Percentiles rank a stretch among this genome's conserved stretches.
phyloP scores from a whole-genome alignment of 2,113 vertebrate genomes.

The Oryzias melastigma region DNA sequence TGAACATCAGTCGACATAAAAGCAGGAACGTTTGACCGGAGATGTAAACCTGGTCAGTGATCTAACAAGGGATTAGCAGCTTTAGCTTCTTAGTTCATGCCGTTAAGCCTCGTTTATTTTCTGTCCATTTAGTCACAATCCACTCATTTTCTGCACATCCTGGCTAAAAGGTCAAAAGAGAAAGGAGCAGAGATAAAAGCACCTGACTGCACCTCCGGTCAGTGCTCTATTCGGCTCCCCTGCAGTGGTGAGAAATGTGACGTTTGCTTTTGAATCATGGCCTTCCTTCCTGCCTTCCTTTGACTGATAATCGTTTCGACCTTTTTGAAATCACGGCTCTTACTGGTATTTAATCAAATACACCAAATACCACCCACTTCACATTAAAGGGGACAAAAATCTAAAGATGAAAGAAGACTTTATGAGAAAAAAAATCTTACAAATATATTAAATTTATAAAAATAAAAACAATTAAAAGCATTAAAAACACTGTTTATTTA shows the following conservation, averaged over 20 bases:
- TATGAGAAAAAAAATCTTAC: too few species aligned
- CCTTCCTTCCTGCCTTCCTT: constrained; percentile 14
- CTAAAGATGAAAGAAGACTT: too few species aligned
- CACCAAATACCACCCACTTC: constrained; percentile 53
- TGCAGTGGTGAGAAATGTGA: constrained; percentile 35
- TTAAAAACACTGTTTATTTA: too few species aligned
- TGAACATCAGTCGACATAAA: too few species aligned
- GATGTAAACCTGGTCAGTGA: too few species aligned
- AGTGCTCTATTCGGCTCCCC: constrained; percentile 24
- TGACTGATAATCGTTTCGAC: constrained; percentile 46
- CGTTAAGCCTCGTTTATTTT: constrained; percentile 11
- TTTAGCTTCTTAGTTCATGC: constrained; percentile 1
- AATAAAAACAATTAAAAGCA: too few species aligned
- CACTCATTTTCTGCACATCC: constrained; percentile 1
- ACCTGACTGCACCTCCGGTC: constrained; percentile 36
- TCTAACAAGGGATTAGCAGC: constrained; percentile 3
- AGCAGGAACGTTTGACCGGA: too few species aligned
- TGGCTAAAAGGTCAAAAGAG: constrained; percentile 19
- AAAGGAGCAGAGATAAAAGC: constrained; percentile 43
- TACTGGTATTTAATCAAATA: constrained; percentile 21
- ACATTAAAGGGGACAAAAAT: constrained; percentile 32
- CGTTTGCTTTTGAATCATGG: constrained; percentile 44
- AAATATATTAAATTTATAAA: too few species aligned
- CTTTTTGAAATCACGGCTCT: constrained; percentile 8
- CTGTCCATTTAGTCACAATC: constrained; percentile 14